phyloP scores from a whole-genome alignment of 2,888 invertebrate species.

The Acheta domesticus region DNA sequence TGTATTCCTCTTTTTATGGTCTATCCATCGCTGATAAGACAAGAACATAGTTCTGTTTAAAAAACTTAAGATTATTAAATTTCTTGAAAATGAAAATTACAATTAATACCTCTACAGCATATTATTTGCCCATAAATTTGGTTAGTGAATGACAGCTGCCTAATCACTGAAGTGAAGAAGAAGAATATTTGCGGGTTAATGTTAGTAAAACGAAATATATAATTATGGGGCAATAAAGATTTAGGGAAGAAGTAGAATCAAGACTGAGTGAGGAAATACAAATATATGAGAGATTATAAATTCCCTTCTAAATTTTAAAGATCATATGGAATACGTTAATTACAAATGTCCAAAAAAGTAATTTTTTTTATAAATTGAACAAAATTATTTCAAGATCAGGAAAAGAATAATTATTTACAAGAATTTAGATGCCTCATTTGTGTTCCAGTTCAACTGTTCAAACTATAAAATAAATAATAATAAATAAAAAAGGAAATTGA shows the following conservation, averaged over 20 bases:
- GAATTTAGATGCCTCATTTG: neutral
- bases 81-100: too few species aligned
- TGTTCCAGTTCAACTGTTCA: neutral
- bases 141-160: neutral
- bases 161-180: too few species aligned
- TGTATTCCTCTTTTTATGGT: too few species aligned
- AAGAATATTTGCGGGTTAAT: neutral
- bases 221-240: neutral
- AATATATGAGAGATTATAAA: neutral
- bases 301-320: neutral
- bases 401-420: neutral
- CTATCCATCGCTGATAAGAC: too few species aligned
- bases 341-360: neutral
- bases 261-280: neutral
- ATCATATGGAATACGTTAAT: neutral
- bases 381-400: neutral
- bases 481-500: neutral
- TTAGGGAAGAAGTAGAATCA: neutral
- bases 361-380: neutral
- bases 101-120: too few species aligned
- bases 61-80: too few species aligned
- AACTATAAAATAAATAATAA: neutral
- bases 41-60: too few species aligned
- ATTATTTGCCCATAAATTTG: neutral
- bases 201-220: conserved; percentile 22